A percentile compares a stretch with the other conserved stretches of the same genome.
Evolutionary conservation across 2,113 vertebrate species (phyloP).

Genomic region (Rhineura floridana): DNA sequence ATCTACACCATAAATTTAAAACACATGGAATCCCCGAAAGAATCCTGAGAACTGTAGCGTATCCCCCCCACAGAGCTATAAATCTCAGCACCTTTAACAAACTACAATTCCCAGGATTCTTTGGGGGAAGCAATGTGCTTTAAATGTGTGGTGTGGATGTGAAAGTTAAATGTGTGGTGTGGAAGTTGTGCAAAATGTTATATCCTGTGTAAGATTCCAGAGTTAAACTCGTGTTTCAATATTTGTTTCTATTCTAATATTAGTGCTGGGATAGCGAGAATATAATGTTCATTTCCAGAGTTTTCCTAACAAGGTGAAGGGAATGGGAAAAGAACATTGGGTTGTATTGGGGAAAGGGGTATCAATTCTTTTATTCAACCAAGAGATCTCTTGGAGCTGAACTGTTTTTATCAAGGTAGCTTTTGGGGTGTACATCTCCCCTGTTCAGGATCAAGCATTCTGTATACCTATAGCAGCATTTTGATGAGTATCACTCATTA

Average conservation of each 20-base stretch:
- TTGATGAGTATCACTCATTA: neutral
- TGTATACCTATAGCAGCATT: neutral
- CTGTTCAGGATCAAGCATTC: neutral
- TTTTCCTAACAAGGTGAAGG: neutral
- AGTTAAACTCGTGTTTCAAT: neutral
- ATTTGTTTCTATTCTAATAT: neutral
- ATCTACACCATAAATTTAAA: too few species aligned
- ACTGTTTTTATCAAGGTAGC: neutral
- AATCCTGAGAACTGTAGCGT: too few species aligned
- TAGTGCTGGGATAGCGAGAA: neutral
- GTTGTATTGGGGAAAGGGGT: neutral
- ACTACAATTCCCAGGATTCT: too few species aligned
- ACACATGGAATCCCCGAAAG: too few species aligned
- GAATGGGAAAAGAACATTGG: neutral
- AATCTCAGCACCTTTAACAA: too few species aligned
- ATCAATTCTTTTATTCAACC: neutral
- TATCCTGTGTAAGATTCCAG: neutral
- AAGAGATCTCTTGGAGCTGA: neutral
- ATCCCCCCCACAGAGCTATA: too few species aligned
- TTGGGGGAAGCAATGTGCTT: too few species aligned
- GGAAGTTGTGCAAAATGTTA: neutral
- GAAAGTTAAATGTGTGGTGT: neutral
- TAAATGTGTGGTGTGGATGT: too few species aligned
- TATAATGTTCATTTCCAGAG: neutral
- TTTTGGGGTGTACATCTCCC: neutral